Percentiles rank a stretch among this genome's conserved stretches.
These are phyloP conservation scores for Drosophila fulvimacula DNA, from an alignment of 2,888 invertebrate species.

Conservation along the genomic window DNA sequence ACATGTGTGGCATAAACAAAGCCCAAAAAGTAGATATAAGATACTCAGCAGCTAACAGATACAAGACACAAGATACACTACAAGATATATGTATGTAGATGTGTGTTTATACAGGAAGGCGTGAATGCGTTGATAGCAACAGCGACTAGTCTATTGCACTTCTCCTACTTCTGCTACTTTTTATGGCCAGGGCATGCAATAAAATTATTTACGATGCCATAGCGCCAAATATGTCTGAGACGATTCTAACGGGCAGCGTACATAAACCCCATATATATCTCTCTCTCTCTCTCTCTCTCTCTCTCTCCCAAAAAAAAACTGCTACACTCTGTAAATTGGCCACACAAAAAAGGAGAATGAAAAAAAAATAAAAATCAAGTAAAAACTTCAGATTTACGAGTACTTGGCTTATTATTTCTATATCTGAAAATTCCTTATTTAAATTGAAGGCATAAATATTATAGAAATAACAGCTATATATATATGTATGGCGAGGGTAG, in stretches of 20 bases:
- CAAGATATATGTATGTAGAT: conserved; percentile 12
- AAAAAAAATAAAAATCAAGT: conserved; percentile 3
- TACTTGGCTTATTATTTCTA: conserved; percentile 24
- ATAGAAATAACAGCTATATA: not conserved
- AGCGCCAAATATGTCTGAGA: conserved; percentile 66
- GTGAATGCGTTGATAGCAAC: conserved; percentile 74
- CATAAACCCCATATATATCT: conserved; percentile 14
- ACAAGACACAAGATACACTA: conserved; percentile 33
- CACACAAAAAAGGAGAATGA: conserved; percentile 8
- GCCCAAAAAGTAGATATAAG: conserved; percentile 37
- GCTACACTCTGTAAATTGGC: conserved; percentile 25
- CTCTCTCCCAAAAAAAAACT: conserved; percentile 16
- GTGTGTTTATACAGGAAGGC: conserved; percentile 56
- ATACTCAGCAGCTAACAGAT: conserved; percentile 23
- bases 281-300: no score
- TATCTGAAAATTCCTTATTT: conserved; percentile 6
- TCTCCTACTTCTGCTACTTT: conserved; percentile 22
- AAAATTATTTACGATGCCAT: conserved; percentile 75
- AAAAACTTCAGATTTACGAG: conserved; percentile 25
- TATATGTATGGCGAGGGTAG: not conserved
- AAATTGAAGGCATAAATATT: conserved; percentile 3
- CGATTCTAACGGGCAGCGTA: conserved; percentile 45
- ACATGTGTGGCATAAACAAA: conserved; percentile 79
- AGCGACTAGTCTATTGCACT: conserved; percentile 66
- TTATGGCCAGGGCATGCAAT: conserved; percentile 64